These are phyloP conservation scores for Onychomys torridus DNA, from an alignment of 2,797 vertebrate species.

Conservation along the genomic window DNA sequence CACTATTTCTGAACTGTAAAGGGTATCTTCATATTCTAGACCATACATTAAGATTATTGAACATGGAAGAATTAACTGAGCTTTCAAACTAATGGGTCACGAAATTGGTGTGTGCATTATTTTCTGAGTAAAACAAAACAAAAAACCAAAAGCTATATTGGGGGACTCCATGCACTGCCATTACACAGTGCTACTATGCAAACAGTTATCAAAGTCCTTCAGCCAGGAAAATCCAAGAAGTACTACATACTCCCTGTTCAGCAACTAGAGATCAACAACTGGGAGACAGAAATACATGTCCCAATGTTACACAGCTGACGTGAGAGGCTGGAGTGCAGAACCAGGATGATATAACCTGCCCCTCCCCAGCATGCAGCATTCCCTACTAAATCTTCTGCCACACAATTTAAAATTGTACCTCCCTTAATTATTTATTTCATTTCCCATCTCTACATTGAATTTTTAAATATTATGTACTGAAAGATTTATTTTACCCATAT, in stretches of 20 bases:
- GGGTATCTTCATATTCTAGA: neutral
- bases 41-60: neutral
- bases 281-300: neutral
- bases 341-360: neutral
- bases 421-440: neutral
- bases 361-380: neutral
- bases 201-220: neutral
- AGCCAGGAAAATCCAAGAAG: neutral
- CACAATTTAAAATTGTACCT: slow-evolving; percentile 2
- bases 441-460: neutral
- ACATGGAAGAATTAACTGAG: neutral
- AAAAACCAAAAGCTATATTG: neutral
- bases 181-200: too few relatives aligned
- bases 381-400: neutral
- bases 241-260: neutral
- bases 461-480: neutral
- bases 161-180: neutral
- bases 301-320: neutral
- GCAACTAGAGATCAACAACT: neutral
- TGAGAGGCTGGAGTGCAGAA: neutral
- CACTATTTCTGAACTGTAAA: neutral
- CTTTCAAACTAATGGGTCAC: neutral
- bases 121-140: neutral
- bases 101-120: neutral
- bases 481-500: neutral